Evolutionary conservation across 2,797 vertebrate genomes (phyloP).

Genomic region (Sebastes iracundus): DNA sequence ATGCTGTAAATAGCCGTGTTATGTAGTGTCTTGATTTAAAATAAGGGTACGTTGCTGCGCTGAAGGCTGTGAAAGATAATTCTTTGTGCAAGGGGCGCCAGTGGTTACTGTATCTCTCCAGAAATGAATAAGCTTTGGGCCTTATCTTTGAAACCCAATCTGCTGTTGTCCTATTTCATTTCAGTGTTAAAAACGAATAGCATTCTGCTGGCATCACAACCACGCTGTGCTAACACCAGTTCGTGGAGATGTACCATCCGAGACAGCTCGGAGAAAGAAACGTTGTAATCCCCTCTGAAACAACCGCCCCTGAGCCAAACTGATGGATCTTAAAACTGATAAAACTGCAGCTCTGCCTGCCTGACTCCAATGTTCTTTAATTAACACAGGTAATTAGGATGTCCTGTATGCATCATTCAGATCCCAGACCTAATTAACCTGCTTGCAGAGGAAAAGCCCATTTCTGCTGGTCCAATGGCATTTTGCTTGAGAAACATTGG

Average conservation of each 20-base stretch:
- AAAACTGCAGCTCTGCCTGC: not conserved
- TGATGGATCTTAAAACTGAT: not conserved
- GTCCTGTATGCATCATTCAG: conserved; percentile 47
- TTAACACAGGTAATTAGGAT: conserved; percentile 65
- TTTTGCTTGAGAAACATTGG: not conserved
- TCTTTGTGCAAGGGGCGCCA: not conserved
- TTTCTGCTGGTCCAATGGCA: conserved; percentile 5
- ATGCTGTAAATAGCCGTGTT: not conserved
- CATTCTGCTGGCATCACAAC: not conserved
- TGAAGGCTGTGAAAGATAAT: not conserved
- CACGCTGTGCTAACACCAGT: not conserved
- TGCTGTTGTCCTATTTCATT: not conserved
- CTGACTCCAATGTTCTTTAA: conserved; percentile 44
- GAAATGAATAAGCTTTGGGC: not conserved
- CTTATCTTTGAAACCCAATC: conserved; percentile 28
- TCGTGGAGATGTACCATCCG: not conserved
- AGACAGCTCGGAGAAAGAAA: not conserved
- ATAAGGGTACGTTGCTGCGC: not conserved
- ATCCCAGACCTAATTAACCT: conserved; percentile 60
- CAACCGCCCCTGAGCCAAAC: not conserved
- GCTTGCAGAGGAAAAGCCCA: conserved; percentile 11
- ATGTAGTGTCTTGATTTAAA: not conserved
- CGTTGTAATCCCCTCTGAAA: conserved; percentile 13
- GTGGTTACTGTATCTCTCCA: conserved; percentile 2
- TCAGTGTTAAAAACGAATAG: not conserved